Evolutionary conservation across 2,888 invertebrate genomes (phyloP).

Genomic region (Orthosia gracilis): DNA sequence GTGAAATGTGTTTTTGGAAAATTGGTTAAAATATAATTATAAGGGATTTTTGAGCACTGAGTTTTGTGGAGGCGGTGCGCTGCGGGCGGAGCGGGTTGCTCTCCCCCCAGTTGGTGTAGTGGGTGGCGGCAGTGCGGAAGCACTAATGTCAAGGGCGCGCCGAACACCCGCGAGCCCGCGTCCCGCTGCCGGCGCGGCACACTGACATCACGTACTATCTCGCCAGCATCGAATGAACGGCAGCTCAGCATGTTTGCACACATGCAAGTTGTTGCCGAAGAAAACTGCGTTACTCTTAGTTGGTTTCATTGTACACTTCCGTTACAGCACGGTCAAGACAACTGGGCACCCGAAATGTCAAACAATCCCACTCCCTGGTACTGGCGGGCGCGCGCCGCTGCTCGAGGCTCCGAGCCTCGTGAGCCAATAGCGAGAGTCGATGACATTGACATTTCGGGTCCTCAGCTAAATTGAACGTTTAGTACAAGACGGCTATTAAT

Average conservation of each 20-base stretch:
- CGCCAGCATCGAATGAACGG: neutral
- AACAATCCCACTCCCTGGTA: too few species aligned
- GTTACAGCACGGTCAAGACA: too few species aligned
- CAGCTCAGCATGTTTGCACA: neutral
- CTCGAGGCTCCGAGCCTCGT: too few species aligned
- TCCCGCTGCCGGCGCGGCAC: neutral
- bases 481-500: too few species aligned
- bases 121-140: constrained; percentile 1
- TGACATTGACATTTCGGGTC: too few species aligned
- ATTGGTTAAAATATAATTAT: neutral
- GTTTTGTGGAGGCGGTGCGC: neutral
- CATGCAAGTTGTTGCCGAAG: neutral
- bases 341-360: too few species aligned
- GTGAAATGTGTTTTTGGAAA: constrained; percentile 6
- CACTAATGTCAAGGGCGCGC: constrained; percentile 33
- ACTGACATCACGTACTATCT: constrained; percentile 9
- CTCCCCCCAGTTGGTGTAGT: too few species aligned
- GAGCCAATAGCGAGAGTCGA: too few species aligned
- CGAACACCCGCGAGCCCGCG: constrained; percentile 5
- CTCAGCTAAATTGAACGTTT: too few species aligned
- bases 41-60: neutral
- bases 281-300: neutral
- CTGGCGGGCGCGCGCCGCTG: too few species aligned
- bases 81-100: neutral
- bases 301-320: neutral